Evolutionary conservation across 2,888 invertebrate species (phyloP), one percentile per base, ranked within the genome.

Genomic region (Heliconius ethilla): DNA sequence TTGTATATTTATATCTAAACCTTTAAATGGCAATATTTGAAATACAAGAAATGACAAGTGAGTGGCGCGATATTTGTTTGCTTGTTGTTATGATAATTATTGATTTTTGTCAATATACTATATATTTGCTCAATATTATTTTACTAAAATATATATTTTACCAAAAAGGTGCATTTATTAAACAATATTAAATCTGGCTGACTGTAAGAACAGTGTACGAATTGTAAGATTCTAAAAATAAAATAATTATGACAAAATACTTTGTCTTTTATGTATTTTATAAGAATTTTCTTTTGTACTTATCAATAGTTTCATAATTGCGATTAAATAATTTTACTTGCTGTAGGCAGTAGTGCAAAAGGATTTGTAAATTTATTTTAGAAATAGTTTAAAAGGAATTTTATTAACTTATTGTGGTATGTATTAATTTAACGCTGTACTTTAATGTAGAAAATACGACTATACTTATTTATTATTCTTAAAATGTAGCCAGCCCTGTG

Each of bases 51-150:
- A 40, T 62, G 29, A 40, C 25, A 77, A 65, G 63, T 70, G 74
- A 86, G 86, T 82, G 87, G 90, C 90, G 91, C 87, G 88, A 87
- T 87, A 87, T 90, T 92, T 91, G 90, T 91, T 91, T 91, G 87
- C 69, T 74, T 81, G 91, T 91, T 86, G 87, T 86, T 87, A 90
- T 78, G 91, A 84, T 37, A 77, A 59, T 78, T 90, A 92, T 92
- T 87, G 92, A 92, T 92, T 92, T 89, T 86, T 72, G 27, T n/a
- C 78, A 79, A 76, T 70, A 74, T n/a, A 63, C 74, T 74, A 66
- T 74, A 15, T 72, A 70, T 63, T 75, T 66, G 70, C 72, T 76
- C 40, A 75, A 75, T 79, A 75, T 63, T 51, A 77, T 25, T 74
- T 27, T 45, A 63, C 45, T 78, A 15, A 69, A 13, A 22, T 29